Percentiles rank a stretch among this genome's conserved stretches.
Evolutionary conservation across 1,140 invertebrate genomes (phyloP).

Genomic region (Homalodisca vitripennis): DNA sequence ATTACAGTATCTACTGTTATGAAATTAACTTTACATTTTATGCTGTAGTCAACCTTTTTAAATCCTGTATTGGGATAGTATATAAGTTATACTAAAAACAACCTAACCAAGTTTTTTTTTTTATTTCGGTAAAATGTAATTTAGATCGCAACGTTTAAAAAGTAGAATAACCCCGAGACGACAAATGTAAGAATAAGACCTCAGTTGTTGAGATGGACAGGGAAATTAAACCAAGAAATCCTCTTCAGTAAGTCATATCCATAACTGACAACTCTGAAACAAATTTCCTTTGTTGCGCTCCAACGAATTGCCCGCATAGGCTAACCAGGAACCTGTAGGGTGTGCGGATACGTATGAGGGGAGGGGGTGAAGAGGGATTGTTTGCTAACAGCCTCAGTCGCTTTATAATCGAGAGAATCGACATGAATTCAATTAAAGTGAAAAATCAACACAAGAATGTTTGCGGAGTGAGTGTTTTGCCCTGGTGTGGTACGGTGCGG

Average conservation of each 20-base stretch:
- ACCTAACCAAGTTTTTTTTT: too few relatives aligned
- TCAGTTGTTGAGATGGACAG: background rate
- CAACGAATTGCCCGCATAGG: background rate
- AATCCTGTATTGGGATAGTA: too few relatives aligned
- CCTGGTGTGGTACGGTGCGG: too few relatives aligned
- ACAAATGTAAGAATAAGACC: background rate
- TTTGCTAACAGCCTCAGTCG: background rate
- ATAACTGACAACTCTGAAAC: background rate
- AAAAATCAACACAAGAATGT: slow-evolving; percentile 12
- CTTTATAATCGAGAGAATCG: slow-evolving; percentile 11
- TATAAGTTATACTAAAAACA: too few relatives aligned
- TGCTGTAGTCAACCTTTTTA: too few relatives aligned
- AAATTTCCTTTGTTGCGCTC: background rate
- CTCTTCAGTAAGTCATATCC: too few relatives aligned
- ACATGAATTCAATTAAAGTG: slow-evolving; percentile 18
- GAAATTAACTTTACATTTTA: too few relatives aligned
- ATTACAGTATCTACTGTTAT: too few relatives aligned
- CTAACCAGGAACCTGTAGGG: background rate
- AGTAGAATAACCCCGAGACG: background rate
- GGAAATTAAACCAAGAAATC: too few relatives aligned
- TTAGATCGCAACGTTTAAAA: too few relatives aligned
- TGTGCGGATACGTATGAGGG: background rate
- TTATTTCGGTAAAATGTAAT: too few relatives aligned
- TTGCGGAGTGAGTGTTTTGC: background rate
- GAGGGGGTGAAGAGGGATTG: background rate